Conservation (phyloP, 2,888 invertebrate genomes). For the Drosophila eohydei region DNA sequence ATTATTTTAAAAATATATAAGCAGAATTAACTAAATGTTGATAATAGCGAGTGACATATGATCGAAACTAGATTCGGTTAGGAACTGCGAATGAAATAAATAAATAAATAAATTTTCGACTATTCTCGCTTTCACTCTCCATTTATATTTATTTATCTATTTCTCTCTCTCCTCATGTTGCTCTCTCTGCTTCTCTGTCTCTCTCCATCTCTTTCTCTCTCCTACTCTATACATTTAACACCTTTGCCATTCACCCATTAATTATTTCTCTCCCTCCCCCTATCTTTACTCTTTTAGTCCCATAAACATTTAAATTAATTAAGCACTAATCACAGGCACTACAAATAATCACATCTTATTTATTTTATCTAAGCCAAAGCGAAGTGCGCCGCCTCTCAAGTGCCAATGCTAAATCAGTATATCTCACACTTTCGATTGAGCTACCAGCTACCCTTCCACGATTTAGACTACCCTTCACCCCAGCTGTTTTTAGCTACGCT, state of each 20-base stretch:
- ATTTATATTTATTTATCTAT: no score
- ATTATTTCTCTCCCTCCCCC: neutral
- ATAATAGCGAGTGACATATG: no score
- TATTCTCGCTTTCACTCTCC: no score
- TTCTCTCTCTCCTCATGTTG: no score
- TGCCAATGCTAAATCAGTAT: conserved; percentile 42
- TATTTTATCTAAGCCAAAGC: conserved; percentile 5
- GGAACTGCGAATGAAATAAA: no score
- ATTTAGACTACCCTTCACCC: conserved; percentile 17
- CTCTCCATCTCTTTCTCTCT: no score
- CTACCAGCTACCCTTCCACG: conserved; percentile 42
- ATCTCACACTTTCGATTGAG: conserved; percentile 41
- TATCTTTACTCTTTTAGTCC: neutral
- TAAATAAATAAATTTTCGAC: no score
- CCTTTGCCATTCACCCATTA: neutral
- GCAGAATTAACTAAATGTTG: no score
- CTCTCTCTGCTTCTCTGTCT: no score
- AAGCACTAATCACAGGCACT: conserved; percentile 14
- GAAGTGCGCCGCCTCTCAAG: conserved; percentile 50
- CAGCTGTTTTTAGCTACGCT: conserved; percentile 39
- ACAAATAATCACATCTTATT: conserved; percentile 34
- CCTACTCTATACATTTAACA: neutral
- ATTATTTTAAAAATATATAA: no score
- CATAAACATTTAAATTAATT: conserved; percentile 20
- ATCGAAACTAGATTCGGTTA: no score